phyloP scores from a whole-genome alignment of 2,797 vertebrate species.

The Tarsius wallacei region DNA sequence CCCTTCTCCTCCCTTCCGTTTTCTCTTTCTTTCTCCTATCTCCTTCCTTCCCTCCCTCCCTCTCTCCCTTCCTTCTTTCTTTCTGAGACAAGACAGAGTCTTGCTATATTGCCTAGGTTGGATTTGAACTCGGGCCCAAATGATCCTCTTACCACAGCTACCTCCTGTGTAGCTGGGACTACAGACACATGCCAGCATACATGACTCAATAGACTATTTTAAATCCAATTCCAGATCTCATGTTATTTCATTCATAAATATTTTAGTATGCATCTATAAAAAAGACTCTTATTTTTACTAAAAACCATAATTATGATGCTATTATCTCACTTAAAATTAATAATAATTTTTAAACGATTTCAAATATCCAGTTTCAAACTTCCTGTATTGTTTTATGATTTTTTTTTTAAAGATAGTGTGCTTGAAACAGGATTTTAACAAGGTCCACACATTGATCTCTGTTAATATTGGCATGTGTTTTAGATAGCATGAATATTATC shows the following conservation, averaged over 20 bases:
- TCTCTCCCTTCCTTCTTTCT: background rate
- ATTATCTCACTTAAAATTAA: constrained; percentile 1
- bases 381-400: background rate
- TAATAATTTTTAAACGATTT: constrained; percentile 5
- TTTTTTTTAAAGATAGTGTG: background rate
- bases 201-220: background rate
- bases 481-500: background rate
- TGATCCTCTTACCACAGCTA: background rate
- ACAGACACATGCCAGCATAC: background rate
- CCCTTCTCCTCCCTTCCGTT: too few species aligned
- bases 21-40: too few species aligned
- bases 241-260: background rate
- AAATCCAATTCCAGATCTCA: background rate
- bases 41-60: background rate
- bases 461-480: background rate
- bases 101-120: background rate
- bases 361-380: background rate
- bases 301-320: background rate
- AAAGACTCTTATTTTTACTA: constrained; percentile 11
- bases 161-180: background rate
- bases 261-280: constrained; percentile 21
- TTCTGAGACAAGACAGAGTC: background rate
- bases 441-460: background rate
- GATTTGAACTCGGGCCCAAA: background rate
- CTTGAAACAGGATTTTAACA: background rate